These are phyloP conservation scores for Zapus hudsonius DNA, from an alignment of 2,113 vertebrate species.

Conservation along the genomic window DNA sequence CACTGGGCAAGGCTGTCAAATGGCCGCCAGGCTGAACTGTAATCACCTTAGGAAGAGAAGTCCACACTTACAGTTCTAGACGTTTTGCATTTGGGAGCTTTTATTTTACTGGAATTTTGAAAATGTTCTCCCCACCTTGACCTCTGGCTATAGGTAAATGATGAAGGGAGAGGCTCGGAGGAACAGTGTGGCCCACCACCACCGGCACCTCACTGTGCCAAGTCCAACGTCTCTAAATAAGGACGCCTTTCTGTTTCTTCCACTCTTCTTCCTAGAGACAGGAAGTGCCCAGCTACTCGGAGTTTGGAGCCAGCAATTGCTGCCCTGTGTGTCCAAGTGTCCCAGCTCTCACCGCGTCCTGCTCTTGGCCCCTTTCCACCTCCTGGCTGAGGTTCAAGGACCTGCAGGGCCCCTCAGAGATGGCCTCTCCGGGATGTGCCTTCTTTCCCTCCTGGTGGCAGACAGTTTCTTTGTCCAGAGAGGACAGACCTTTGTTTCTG, in stretches of 20 bases:
- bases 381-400: not conserved
- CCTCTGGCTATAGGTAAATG: not conserved
- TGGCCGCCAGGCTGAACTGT: not conserved
- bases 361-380: not conserved
- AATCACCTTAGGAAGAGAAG: not conserved
- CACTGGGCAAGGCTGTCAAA: not conserved
- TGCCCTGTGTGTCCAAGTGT: not conserved
- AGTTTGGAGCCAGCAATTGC: not conserved
- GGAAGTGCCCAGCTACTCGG: not conserved
- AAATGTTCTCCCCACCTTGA: not conserved
- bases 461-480: not conserved
- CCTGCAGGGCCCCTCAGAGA: not conserved
- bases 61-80: not conserved
- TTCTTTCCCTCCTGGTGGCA: slow-evolving; percentile 18
- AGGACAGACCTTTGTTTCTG: slow-evolving; percentile 16
- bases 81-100: not conserved
- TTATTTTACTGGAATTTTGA: not conserved
- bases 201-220: not conserved
- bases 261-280: too few relatives aligned
- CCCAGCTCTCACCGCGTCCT: not conserved
- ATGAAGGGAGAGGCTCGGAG: not conserved
- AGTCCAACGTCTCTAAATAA: not conserved
- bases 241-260: not conserved
- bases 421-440: not conserved
- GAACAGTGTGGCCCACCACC: not conserved